Conservation (phyloP, 64 coral and sea anemone genomes). For the Orbicella faveolata region DNA sequence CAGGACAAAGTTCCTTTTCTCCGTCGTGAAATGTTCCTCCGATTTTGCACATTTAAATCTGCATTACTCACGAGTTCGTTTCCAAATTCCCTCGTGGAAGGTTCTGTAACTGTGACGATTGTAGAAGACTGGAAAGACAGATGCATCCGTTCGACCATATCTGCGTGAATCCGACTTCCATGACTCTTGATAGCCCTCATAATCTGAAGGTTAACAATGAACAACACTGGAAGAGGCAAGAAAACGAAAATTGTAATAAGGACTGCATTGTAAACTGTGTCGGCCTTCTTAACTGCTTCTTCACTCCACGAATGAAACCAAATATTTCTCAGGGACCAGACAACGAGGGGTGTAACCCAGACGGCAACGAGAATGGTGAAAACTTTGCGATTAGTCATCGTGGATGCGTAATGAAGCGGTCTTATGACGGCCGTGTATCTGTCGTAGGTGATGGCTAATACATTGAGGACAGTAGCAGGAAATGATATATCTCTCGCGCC, state of each 20-base stretch:
- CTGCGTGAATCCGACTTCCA: conserved; percentile 2
- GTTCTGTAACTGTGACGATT: neutral
- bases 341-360: conserved; percentile 8
- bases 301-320: conserved; percentile 30
- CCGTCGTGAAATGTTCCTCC: neutral
- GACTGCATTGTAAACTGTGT: conserved; percentile 13
- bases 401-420: conserved; percentile 36
- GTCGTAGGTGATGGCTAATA: conserved; percentile 49
- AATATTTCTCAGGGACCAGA: neutral
- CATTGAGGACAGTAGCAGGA: neutral
- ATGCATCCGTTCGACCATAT: neutral
- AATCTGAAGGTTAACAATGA: conserved; percentile 47
- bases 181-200: conserved; percentile 41
- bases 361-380: neutral
- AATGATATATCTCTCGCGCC: conserved; percentile 35
- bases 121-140: neutral
- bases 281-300: neutral
- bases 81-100: neutral
- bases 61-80: neutral
- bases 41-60: neutral
- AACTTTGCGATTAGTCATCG: conserved; percentile 36
- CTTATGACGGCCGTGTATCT: conserved; percentile 30
- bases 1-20: conserved; percentile 45
- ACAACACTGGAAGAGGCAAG: neutral
- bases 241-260: neutral